These are phyloP conservation scores for Characodon lateralis DNA, from an alignment of 2,797 vertebrate genomes.

Conservation along the genomic window DNA sequence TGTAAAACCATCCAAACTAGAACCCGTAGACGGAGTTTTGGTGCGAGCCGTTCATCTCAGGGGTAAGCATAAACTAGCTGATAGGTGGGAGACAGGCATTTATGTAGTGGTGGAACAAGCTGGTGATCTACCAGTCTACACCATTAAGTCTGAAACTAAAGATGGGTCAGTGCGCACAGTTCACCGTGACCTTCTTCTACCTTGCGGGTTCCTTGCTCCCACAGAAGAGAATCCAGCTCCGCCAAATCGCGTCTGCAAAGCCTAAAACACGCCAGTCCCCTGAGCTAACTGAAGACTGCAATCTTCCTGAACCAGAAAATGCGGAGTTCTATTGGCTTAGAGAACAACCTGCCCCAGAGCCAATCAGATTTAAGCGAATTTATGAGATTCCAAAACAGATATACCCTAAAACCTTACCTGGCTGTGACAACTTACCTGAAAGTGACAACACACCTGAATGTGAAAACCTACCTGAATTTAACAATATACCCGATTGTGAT, in stretches of 20 bases:
- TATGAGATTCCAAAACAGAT: neutral
- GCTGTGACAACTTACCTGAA: no score
- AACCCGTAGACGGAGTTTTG: no score
- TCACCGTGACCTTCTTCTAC: neutral
- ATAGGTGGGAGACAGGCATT: no score
- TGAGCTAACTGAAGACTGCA: neutral
- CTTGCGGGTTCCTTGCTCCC: neutral
- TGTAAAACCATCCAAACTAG: no score
- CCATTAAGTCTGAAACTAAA: no score
- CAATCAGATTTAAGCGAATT: neutral
- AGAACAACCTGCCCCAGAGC: neutral
- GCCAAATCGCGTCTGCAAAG: neutral
- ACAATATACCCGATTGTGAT: neutral
- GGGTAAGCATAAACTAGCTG: no score
- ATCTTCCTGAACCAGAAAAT: neutral
- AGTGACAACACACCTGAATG: no score
- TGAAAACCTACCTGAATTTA: no score
- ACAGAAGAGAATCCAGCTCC: neutral
- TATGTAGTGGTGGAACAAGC: no score
- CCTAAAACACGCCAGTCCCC: neutral
- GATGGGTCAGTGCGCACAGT: no score
- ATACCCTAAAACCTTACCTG: neutral
- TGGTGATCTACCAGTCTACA: neutral
- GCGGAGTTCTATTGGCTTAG: neutral
- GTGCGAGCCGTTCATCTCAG: no score